phyloP scores from a whole-genome alignment of 2,797 vertebrate genomes.

The Smutsia gigantea region DNA sequence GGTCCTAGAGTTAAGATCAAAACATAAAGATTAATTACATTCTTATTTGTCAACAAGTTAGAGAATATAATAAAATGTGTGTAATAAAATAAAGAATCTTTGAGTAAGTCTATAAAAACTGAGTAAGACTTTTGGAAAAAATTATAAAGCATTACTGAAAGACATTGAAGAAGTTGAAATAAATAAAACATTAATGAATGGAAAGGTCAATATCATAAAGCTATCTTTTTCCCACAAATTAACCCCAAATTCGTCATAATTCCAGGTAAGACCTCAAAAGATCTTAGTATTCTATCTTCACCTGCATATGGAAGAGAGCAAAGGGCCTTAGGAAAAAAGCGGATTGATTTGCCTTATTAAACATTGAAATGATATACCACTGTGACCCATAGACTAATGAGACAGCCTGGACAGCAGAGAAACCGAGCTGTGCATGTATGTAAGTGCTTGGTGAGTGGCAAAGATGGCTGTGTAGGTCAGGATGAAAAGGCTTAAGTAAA shows the following conservation, averaged over 20 bases:
- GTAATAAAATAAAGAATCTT: background rate
- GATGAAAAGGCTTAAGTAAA: background rate
- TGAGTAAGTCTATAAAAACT: background rate
- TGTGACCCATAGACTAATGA: background rate
- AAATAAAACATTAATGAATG: background rate
- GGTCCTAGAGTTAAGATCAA: background rate
- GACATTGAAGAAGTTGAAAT: background rate
- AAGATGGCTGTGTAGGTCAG: background rate
- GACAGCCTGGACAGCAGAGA: background rate
- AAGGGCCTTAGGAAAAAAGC: background rate
- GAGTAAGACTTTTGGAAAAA: background rate
- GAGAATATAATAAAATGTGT: background rate
- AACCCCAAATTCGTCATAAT: background rate
- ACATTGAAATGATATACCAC: background rate
- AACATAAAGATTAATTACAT: background rate
- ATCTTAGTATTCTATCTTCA: background rate
- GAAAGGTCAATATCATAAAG: background rate
- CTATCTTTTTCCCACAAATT: background rate
- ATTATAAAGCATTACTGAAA: background rate
- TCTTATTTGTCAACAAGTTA: background rate
- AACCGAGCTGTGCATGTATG: background rate
- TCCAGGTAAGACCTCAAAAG: background rate
- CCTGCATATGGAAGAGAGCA: background rate
- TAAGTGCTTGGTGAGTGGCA: background rate
- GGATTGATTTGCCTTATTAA: background rate